Base-by-base conservation (phyloP, 2,113 vertebrate species). In the Burhinus bistriatus region DNA sequence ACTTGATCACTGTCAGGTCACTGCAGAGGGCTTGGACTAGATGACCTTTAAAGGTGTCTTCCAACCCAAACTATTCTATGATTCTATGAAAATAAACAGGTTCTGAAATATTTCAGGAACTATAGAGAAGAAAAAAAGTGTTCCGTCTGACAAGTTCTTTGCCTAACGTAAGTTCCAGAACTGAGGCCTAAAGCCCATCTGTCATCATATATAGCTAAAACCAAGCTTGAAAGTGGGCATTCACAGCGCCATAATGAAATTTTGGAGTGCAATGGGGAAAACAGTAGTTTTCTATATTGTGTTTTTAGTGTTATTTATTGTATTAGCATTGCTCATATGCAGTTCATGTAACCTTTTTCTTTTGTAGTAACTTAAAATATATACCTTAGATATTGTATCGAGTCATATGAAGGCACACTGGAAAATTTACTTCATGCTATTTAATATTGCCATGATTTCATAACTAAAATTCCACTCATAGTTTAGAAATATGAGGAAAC, bases 301-400 rank as follows among this genome's bases (percentile, higher is more conserved):
- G 68, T 51, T 88, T 97, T 73, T 68, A 57, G 22, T 93, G 59
- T 87, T 84, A 89, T 95, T 96, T 97, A 79, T 89, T 89, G 36
- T 82, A 79, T 83, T 86, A 95, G 44, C 58, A 29, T 83, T 97
- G 90, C 72, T 96, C 77, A 42, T 85, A 91, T 95, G 96, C 81
- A 70, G 79, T 81, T 97, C 77, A n/a, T 64, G 8, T 18, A 51
- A 52, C 1, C 4, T 85, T 84, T 82, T 49, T 62, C 19, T 78
- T 85, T 82, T 80, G 3, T 27, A 47, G 23, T 22, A 27, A 26
- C 45, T 85, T 45, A 73, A 75, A 54, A 49, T 9, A 26, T 29
- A 26, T 70, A 30, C 18, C 7, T 78, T n/a, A 69, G 18, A 89
- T 94, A 93, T 93, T 81, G 42, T 55, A 94, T 93, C 90, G 83